Conservation (phyloP, 2,113 vertebrate species). For the Tragelaphus imberbis region DNA sequence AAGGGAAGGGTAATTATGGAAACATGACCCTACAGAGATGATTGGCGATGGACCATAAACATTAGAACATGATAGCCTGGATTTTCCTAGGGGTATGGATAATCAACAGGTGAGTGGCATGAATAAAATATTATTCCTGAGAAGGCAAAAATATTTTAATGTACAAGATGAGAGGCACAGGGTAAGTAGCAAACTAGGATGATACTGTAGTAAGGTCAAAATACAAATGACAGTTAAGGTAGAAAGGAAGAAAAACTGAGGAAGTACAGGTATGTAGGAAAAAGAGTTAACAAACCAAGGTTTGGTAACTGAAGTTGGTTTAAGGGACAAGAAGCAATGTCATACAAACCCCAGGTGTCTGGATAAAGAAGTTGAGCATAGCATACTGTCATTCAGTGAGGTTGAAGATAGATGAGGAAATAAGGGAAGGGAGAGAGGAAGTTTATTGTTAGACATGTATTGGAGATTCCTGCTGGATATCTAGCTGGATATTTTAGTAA, state of each 20-base stretch:
- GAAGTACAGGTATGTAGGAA: neutral
- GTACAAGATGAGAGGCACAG: neutral
- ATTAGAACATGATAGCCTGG: neutral
- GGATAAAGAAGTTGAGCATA: neutral
- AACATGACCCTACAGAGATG: neutral
- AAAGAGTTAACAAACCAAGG: neutral
- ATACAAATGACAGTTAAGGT: neutral
- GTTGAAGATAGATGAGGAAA: neutral
- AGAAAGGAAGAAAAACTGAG: neutral
- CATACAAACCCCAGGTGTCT: neutral
- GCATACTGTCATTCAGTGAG: neutral
- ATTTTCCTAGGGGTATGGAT: neutral
- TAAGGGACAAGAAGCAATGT: neutral
- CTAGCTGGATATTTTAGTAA: neutral
- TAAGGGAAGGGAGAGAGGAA: neutral
- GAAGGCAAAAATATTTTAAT: neutral
- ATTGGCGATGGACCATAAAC: neutral
- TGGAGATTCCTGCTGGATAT: neutral
- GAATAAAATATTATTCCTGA: neutral
- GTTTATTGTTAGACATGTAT: neutral
- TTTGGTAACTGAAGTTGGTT: neutral
- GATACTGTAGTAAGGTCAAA: neutral
- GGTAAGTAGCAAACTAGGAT: neutral
- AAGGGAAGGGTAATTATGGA: neutral
- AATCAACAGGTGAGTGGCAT: neutral